Conservation (phyloP, 2,888 invertebrate genomes). For the Dolichopus griseipennis region DNA sequence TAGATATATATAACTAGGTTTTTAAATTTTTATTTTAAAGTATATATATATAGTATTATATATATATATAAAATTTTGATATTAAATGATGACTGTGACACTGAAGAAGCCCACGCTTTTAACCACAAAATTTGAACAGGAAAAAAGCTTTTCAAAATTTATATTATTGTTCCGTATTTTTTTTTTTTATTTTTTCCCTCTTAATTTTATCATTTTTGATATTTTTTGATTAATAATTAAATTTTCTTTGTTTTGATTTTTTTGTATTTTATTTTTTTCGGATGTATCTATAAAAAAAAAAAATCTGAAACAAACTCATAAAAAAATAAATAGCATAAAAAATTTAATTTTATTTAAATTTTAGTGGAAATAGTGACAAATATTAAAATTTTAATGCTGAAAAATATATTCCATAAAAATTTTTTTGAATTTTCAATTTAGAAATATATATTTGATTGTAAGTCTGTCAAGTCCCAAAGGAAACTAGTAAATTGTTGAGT, state of each 20-base stretch:
- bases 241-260: not conserved
- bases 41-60: too few relatives aligned
- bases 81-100: not conserved
- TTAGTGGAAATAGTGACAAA: not conserved
- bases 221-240: conserved; percentile 5
- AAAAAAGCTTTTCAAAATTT: not conserved
- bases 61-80: not conserved
- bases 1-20: too few relatives aligned
- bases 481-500: too few relatives aligned
- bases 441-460: too few relatives aligned
- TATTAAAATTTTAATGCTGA: too few relatives aligned
- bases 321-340: not conserved
- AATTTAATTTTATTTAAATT: not conserved
- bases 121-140: not conserved
- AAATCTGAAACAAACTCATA: too few relatives aligned
- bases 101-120: conserved; percentile 6
- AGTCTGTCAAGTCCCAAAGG: too few relatives aligned
- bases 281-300: not conserved
- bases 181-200: not conserved
- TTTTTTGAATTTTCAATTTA: too few relatives aligned
- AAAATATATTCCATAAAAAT: too few relatives aligned
- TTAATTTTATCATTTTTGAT: too few relatives aligned
- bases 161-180: not conserved
- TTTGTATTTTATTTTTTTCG: not conserved
- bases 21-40: too few relatives aligned